A percentile compares a stretch with the other conserved stretches of the same genome.
Evolutionary conservation across 2,797 vertebrate genomes (phyloP).

Genomic region (Enteromius unitaeniatus): DNA sequence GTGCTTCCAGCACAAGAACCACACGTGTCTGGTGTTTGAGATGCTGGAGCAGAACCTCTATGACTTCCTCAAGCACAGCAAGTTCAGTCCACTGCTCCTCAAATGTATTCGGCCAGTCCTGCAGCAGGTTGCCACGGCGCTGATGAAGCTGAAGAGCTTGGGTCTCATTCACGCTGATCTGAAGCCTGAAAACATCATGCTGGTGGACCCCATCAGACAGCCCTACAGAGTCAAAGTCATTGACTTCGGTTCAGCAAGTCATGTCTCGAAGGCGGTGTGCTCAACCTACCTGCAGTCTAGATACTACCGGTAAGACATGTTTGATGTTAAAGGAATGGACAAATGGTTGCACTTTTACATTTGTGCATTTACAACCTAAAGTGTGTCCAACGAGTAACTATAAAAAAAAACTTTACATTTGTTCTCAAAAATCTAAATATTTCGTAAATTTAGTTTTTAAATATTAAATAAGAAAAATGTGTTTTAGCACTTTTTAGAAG

Average conservation of each 20-base stretch:
- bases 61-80: slow-evolving; percentile 98
- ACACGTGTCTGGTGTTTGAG: slow-evolving; percentile 99
- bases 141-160: slow-evolving; percentile 97
- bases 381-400: too few relatives aligned
- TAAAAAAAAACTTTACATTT: too few relatives aligned
- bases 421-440: not conserved
- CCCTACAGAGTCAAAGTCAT: slow-evolving; percentile 98
- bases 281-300: slow-evolving; percentile 98
- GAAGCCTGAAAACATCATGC: slow-evolving; percentile 98
- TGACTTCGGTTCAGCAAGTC: slow-evolving; percentile 97
- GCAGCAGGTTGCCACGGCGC: slow-evolving; percentile 95
- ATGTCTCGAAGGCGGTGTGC: slow-evolving; percentile 96
- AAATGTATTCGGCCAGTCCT: slow-evolving; percentile 96
- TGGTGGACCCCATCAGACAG: slow-evolving; percentile 93
- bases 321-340: not conserved
- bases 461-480: not conserved
- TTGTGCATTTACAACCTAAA: not conserved
- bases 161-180: slow-evolving; percentile 96
- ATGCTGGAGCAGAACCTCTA: slow-evolving; percentile 99
- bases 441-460: not conserved
- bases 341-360: not conserved
- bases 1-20: slow-evolving; percentile 99
- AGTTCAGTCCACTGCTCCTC: slow-evolving; percentile 95
- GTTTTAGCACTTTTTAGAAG: not conserved
- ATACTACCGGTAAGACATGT: slow-evolving; percentile 89